These are phyloP conservation scores for Prochilodus magdalenae DNA, from an alignment of 2,113 vertebrate species.

Conservation along the genomic window DNA sequence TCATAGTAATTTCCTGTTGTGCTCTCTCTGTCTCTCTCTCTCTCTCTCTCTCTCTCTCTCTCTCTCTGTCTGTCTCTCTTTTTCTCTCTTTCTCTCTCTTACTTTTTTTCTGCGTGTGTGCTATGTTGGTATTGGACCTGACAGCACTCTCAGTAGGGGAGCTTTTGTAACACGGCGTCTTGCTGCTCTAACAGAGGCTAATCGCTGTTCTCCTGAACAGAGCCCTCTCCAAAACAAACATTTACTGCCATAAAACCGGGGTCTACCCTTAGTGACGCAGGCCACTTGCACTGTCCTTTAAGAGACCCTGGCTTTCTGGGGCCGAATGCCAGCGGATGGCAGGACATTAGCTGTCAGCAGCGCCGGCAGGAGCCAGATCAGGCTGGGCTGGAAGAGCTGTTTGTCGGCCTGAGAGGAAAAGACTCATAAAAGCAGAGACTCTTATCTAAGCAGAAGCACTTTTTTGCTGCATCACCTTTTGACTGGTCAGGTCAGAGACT, in stretches of 20 bases:
- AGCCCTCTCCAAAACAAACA: conserved; percentile 72
- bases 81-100: conserved; percentile 25
- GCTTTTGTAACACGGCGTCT: conserved; percentile 72
- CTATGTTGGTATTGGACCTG: conserved; percentile 70
- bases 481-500: conserved; percentile 9
- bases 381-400: conserved; percentile 66
- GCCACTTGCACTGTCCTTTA: conserved; percentile 61
- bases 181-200: conserved; percentile 42
- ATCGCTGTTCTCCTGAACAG: conserved; percentile 53
- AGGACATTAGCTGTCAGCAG: conserved; percentile 73
- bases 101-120: conserved; percentile 56
- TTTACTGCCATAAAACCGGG: conserved; percentile 70
- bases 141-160: conserved; percentile 67
- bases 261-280: conserved; percentile 69
- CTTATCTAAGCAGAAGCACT: conserved; percentile 62
- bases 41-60: neutral
- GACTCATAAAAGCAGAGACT: conserved; percentile 70
- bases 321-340: conserved; percentile 71
- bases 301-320: conserved; percentile 65
- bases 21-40: conserved; percentile 7
- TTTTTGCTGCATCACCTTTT: neutral
- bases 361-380: conserved; percentile 67
- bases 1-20: conserved; percentile 5
- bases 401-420: conserved; percentile 70
- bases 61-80: conserved; percentile 9